phyloP scores from a whole-genome alignment of 2,888 invertebrate genomes.

The Parascotia fuliginaria region DNA sequence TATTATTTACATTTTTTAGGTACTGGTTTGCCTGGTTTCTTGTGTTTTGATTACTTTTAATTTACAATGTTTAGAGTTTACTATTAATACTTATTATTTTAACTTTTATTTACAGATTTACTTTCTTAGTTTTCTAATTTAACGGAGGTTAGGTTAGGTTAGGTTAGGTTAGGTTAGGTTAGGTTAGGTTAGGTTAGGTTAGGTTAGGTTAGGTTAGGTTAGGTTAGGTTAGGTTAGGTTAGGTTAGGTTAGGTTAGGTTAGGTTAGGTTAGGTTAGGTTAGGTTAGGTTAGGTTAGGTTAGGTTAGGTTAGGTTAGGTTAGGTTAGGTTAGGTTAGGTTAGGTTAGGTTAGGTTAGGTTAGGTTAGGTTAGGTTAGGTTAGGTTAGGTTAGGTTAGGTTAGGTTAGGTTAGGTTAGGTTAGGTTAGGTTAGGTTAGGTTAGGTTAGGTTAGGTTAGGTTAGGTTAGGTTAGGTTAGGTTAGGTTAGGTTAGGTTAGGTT shows the following conservation, averaged over 20 bases:
- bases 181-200: slow-evolving; percentile 36
- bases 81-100: too few relatives aligned
- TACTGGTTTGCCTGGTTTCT: too few relatives aligned
- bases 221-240: slow-evolving; percentile 33
- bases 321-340: slow-evolving; percentile 26
- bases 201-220: slow-evolving; percentile 32
- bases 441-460: slow-evolving; percentile 24
- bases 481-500: slow-evolving; percentile 30
- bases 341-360: slow-evolving; percentile 26
- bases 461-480: slow-evolving; percentile 24
- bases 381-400: slow-evolving; percentile 31
- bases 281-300: slow-evolving; percentile 26
- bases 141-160: slow-evolving; percentile 22
- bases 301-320: slow-evolving; percentile 25
- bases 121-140: too few relatives aligned
- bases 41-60: slow-evolving; percentile 17
- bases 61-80: too few relatives aligned
- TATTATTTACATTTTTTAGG: too few relatives aligned
- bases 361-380: slow-evolving; percentile 28
- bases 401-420: slow-evolving; percentile 31
- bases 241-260: slow-evolving; percentile 31
- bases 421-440: slow-evolving; percentile 27
- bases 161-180: slow-evolving; percentile 32
- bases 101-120: too few relatives aligned
- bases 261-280: slow-evolving; percentile 29